These are phyloP conservation scores for Aelia acuminata DNA, from an alignment of 2,888 invertebrate genomes.

Conservation along the genomic window DNA sequence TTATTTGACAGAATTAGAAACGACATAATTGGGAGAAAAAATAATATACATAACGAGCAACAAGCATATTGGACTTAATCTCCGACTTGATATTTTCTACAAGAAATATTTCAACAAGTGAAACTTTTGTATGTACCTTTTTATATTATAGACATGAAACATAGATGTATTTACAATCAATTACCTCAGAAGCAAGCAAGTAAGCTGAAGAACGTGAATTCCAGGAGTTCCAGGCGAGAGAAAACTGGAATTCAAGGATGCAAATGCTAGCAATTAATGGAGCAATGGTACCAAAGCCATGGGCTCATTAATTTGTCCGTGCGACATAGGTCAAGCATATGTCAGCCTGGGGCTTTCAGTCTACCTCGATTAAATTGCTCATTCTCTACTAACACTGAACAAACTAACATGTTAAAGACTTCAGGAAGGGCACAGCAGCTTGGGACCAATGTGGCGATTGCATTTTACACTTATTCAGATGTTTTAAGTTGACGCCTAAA, in stretches of 20 bases:
- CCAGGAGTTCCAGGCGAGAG: background rate
- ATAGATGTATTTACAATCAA: too few species aligned
- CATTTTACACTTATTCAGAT: too few species aligned
- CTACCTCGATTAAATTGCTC: background rate
- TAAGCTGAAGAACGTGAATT: background rate
- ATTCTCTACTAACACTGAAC: too few species aligned
- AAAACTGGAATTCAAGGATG: background rate
- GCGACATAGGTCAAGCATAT: constrained; percentile 18
- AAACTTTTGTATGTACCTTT: background rate
- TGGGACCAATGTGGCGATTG: too few species aligned
- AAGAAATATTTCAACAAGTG: background rate
- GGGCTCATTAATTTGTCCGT: background rate
- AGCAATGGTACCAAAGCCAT: background rate
- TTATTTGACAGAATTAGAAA: background rate
- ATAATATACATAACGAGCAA: background rate
- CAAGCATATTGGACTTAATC: too few species aligned
- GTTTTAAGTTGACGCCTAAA: too few species aligned
- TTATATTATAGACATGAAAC: background rate
- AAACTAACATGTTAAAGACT: too few species aligned
- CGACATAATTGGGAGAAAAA: background rate
- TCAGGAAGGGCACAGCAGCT: too few species aligned
- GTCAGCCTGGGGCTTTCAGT: background rate
- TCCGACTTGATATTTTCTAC: background rate
- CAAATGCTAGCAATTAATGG: constrained; percentile 7
- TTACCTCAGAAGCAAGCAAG: background rate